Evolutionary conservation across 2,113 vertebrate species (phyloP).

Genomic region (Hemichromis elongatus): DNA sequence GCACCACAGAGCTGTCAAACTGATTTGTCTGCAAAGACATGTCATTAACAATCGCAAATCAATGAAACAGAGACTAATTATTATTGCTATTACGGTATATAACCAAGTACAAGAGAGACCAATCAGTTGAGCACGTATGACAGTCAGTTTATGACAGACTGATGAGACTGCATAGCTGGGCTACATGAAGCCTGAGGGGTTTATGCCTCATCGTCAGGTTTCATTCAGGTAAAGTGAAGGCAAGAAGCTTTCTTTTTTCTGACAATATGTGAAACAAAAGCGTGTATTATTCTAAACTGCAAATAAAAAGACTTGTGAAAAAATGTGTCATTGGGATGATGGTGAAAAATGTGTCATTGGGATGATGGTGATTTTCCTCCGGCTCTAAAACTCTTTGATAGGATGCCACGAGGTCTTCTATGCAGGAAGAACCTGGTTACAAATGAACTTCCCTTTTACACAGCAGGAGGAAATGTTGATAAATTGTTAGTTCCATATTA

Average conservation of each 20-base stretch:
- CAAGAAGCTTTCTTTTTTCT: neutral
- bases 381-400: neutral
- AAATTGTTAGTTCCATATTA: neutral
- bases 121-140: neutral
- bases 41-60: neutral
- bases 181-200: neutral
- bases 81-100: neutral
- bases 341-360: neutral
- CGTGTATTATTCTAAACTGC: fast-evolving
- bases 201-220: neutral
- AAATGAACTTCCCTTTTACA: neutral
- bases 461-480: neutral
- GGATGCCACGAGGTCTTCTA: neutral
- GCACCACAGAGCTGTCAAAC: neutral
- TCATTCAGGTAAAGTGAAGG: fast-evolving
- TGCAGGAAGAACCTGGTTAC: neutral
- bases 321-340: neutral
- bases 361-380: neutral
- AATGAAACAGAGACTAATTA: neutral
- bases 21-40: neutral
- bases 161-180: neutral
- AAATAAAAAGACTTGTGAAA: neutral
- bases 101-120: neutral
- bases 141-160: neutral
- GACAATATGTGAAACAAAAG: fast-evolving